These are phyloP conservation scores for Odontocolon sp. DNA, from an alignment of 2,888 invertebrate genomes.

Conservation along the genomic window DNA sequence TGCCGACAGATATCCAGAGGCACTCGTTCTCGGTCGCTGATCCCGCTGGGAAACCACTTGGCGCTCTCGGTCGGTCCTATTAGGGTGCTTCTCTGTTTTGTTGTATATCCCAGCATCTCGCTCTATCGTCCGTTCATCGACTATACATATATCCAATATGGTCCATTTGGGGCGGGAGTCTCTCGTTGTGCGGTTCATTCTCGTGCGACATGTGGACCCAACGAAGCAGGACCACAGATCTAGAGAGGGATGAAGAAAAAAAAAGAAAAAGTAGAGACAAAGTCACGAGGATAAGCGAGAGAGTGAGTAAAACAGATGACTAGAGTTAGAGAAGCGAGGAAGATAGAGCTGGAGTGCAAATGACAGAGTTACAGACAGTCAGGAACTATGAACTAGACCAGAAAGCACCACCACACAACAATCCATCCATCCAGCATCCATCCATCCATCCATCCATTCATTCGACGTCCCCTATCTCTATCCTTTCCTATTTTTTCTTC, in stretches of 20 bases:
- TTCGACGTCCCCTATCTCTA: constrained; percentile 33
- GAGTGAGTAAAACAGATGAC: constrained; percentile 53
- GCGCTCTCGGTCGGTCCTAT: constrained; percentile 72
- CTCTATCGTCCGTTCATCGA: constrained; percentile 41
- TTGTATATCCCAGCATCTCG: constrained; percentile 15
- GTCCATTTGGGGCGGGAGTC: constrained; percentile 77
- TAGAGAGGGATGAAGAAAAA: constrained; percentile 54
- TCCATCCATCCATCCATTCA: constrained; percentile 47
- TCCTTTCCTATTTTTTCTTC: constrained; percentile 12
- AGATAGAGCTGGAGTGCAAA: constrained; percentile 26
- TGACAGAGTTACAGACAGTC: constrained; percentile 36
- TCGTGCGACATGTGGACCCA: constrained; percentile 79
- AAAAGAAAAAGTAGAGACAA: constrained; percentile 22
- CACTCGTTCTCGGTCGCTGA: constrained; percentile 67
- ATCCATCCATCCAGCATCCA: constrained; percentile 73
- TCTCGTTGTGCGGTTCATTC: constrained; percentile 58
- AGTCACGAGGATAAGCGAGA: constrained; percentile 68
- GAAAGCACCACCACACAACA: constrained; percentile 60
- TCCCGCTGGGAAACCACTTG: constrained; percentile 75
- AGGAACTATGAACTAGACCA: constrained; percentile 33
- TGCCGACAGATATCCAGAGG: constrained; percentile 71
- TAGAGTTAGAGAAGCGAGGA: not conserved
- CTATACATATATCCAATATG: constrained; percentile 62
- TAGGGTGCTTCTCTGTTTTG: constrained; percentile 66
- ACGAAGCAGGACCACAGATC: constrained; percentile 76